phyloP scores from a whole-genome alignment of 2,888 invertebrate species.

The Ochropleura leucogaster region DNA sequence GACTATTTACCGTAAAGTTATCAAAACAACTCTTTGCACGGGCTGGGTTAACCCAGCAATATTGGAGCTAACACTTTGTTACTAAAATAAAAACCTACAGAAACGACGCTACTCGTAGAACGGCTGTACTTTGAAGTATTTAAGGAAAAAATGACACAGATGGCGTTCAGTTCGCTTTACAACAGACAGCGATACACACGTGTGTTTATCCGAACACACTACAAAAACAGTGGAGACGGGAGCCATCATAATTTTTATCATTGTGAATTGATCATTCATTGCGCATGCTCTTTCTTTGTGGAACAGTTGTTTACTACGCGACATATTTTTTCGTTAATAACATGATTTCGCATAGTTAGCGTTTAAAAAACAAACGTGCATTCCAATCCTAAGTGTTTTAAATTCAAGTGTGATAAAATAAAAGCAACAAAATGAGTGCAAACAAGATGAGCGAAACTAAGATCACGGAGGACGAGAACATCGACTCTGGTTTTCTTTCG shows the following conservation, averaged over 20 bases:
- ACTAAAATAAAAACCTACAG: slow-evolving; percentile 22
- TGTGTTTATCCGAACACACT: slow-evolving; percentile 65
- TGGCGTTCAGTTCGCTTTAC: slow-evolving; percentile 57
- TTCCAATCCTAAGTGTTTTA: slow-evolving; percentile 46
- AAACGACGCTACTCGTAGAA: neutral
- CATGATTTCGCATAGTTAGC: slow-evolving; percentile 76
- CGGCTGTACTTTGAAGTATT: slow-evolving; percentile 10
- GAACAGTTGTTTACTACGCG: slow-evolving; percentile 69
- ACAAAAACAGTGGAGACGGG: slow-evolving; percentile 38
- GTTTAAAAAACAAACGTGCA: slow-evolving; percentile 38
- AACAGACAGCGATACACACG: slow-evolving; percentile 30
- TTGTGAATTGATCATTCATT: slow-evolving; percentile 71
- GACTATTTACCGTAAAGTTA: neutral
- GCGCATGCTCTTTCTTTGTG: slow-evolving; percentile 73
- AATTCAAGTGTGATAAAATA: slow-evolving; percentile 68
- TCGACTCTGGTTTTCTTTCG: slow-evolving; percentile 85
- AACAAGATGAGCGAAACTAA: slow-evolving; percentile 81
- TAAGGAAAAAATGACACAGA: slow-evolving; percentile 42
- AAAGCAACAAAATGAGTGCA: slow-evolving; percentile 83
- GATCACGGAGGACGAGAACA: slow-evolving; percentile 77
- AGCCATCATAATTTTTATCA: slow-evolving; percentile 39
- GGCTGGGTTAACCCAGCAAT: slow-evolving; percentile 25
- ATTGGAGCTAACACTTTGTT: slow-evolving; percentile 2
- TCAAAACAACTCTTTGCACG: neutral
- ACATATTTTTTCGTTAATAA: slow-evolving; percentile 66